Percentiles rank a stretch among this genome's conserved stretches.
Conservation (phyloP, 2,113 vertebrate genomes). For the Myotis yumanensis region DNA sequence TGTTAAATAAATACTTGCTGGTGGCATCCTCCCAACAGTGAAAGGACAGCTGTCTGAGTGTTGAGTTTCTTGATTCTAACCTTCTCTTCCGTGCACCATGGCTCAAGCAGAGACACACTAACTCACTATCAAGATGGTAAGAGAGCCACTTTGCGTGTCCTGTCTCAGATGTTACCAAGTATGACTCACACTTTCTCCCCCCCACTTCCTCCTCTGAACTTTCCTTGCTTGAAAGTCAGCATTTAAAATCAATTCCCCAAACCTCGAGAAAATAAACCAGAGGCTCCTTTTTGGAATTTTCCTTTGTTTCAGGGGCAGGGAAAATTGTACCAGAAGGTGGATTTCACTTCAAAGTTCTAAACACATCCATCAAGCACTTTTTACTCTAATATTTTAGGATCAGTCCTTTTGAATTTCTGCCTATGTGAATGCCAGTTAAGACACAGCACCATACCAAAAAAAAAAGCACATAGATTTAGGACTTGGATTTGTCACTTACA, state of each 20-base stretch:
- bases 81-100: background rate
- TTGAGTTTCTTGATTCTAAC: background rate
- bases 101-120: background rate
- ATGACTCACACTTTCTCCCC: conserved; percentile 70
- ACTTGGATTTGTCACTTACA: conserved; percentile 17
- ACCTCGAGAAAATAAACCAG: background rate
- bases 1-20: background rate
- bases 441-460: background rate
- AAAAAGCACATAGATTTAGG: background rate
- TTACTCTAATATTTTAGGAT: background rate
- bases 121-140: background rate
- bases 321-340: background rate
- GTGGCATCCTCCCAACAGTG: background rate
- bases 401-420: background rate
- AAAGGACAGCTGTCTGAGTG: background rate
- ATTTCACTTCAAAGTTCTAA: background rate
- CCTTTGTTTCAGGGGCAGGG: background rate
- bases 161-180: conserved; percentile 58
- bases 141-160: conserved; percentile 27
- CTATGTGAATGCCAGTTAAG: background rate
- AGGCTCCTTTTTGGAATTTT: background rate
- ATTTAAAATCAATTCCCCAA: conserved; percentile 26
- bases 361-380: background rate
- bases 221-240: conserved; percentile 53
- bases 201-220: conserved; percentile 69